These are phyloP conservation scores for Molothrus aeneus DNA, from an alignment of 2,797 vertebrate species.

Conservation along the genomic window DNA sequence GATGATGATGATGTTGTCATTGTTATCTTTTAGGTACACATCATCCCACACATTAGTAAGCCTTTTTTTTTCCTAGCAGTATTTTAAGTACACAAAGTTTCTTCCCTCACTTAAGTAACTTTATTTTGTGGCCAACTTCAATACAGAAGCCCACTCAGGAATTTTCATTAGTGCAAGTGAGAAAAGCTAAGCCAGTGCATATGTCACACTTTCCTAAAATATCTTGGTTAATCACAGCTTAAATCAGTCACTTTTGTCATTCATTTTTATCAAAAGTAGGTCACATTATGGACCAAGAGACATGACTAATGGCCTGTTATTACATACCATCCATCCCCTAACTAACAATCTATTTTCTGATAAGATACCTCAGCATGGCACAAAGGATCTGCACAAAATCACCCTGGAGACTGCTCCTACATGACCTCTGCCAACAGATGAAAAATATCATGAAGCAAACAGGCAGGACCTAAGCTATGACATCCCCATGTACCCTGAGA, in stretches of 20 bases:
- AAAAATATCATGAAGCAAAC: neutral
- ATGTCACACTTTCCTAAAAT: neutral
- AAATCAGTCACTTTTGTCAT: neutral
- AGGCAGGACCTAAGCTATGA: neutral
- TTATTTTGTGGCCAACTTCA: neutral
- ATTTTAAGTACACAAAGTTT: neutral
- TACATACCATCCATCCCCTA: neutral
- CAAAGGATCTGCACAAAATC: neutral
- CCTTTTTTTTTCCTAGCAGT: neutral
- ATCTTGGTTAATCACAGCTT: neutral
- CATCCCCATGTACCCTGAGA: neutral
- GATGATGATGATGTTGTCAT: neutral
- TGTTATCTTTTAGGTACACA: neutral
- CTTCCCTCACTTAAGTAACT: neutral
- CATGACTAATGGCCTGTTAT: neutral
- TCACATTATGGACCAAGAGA: neutral
- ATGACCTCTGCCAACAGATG: neutral
- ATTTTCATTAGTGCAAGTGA: neutral
- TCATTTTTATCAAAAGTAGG: neutral
- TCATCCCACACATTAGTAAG: neutral
- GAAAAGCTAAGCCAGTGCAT: neutral
- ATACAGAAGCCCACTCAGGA: neutral
- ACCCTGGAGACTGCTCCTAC: neutral
- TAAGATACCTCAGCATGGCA: neutral
- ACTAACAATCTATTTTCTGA: neutral